These are phyloP conservation scores for Plutella xylostella DNA, from an alignment of 2,888 invertebrate species.

Conservation along the genomic window DNA sequence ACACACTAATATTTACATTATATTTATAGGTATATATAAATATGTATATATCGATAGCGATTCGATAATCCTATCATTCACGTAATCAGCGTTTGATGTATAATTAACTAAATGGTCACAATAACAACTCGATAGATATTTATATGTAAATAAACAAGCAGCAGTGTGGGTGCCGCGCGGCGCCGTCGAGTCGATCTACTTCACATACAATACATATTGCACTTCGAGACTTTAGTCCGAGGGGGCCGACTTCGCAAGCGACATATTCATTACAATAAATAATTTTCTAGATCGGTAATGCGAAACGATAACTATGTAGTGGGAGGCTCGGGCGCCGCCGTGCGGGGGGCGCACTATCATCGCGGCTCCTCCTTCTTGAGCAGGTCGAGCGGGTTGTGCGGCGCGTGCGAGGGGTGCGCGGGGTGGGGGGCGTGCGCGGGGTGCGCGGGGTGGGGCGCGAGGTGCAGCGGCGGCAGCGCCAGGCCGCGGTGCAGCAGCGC, in stretches of 20 bases:
- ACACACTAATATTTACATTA: slow-evolving; percentile 67
- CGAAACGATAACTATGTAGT: slow-evolving; percentile 48
- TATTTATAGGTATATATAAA: slow-evolving; percentile 70
- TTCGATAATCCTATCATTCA: slow-evolving; percentile 61
- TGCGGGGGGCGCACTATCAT: slow-evolving; percentile 51
- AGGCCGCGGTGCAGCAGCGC: slow-evolving; percentile 57
- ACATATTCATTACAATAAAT: slow-evolving; percentile 48
- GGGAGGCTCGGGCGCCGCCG: slow-evolving; percentile 24
- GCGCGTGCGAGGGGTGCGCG: slow-evolving; percentile 56
- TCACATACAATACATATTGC: slow-evolving; percentile 19
- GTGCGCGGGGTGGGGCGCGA: slow-evolving; percentile 68
- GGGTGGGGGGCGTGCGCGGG: slow-evolving; percentile 75
- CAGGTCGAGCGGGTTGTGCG: slow-evolving; percentile 55
- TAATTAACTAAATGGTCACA: slow-evolving; percentile 70
- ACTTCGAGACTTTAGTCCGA: slow-evolving; percentile 10
- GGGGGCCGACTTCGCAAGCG: background rate
- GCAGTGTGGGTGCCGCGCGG: background rate
- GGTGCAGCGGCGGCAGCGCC: slow-evolving; percentile 51
- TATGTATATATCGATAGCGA: slow-evolving; percentile 68
- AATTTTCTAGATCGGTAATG: slow-evolving; percentile 61
- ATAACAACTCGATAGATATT: slow-evolving; percentile 69
- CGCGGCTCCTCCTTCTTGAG: slow-evolving; percentile 72
- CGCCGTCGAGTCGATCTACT: slow-evolving; percentile 2
- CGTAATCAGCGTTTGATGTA: slow-evolving; percentile 61
- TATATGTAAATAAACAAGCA: slow-evolving; percentile 66